These are phyloP conservation scores for Alca torda DNA, from an alignment of 2,797 vertebrate species.

Conservation along the genomic window DNA sequence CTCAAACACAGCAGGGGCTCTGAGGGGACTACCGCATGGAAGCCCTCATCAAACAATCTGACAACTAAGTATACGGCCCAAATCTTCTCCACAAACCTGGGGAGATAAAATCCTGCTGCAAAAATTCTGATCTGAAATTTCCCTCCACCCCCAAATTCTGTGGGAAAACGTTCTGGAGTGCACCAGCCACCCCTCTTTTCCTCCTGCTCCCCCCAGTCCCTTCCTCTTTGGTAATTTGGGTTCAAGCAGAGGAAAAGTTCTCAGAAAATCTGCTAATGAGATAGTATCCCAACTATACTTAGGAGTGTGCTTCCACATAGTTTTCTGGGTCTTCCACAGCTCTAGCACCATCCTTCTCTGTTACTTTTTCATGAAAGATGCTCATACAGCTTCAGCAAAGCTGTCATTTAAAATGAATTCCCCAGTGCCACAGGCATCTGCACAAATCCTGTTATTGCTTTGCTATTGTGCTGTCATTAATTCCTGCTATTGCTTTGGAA, in stretches of 20 bases:
- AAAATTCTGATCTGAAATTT: not conserved
- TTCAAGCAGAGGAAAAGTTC: not conserved
- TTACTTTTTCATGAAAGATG: not conserved
- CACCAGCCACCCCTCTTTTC: not conserved
- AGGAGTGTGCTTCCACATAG: not conserved
- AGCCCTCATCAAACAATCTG: not conserved
- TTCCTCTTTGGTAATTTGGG: not conserved
- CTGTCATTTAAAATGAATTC: not conserved
- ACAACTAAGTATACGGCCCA: not conserved
- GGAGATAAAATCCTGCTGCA: not conserved
- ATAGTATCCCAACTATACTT: not conserved
- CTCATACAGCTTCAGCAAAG: not conserved
- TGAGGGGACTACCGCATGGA: not conserved
- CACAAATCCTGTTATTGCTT: not conserved
- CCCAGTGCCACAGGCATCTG: not conserved
- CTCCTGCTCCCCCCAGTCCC: not conserved
- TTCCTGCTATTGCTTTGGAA: not conserved
- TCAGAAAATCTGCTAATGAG: not conserved
- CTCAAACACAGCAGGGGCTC: not conserved
- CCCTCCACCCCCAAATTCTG: not conserved
- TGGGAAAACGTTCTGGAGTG: not conserved
- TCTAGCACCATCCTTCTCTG: not conserved
- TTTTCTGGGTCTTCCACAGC: not conserved
- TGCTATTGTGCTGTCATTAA: not conserved
- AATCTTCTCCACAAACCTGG: not conserved